phyloP scores from a whole-genome alignment of 2,888 invertebrate species.

The Cantharis rustica region DNA sequence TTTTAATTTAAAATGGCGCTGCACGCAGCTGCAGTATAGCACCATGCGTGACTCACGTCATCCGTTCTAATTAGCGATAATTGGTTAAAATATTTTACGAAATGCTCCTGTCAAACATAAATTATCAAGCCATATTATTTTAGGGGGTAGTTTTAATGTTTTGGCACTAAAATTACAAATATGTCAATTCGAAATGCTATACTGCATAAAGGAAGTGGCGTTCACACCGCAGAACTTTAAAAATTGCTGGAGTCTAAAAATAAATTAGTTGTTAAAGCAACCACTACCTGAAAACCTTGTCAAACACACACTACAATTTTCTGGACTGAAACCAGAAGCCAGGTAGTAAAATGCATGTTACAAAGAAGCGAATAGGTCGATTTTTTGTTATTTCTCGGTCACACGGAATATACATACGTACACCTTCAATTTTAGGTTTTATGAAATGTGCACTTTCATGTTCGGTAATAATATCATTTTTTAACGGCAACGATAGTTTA shows the following conservation, averaged over 20 bases:
- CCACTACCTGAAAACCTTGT: neutral
- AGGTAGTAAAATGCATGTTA: neutral
- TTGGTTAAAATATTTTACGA: slow-evolving; percentile 22
- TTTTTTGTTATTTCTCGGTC: neutral
- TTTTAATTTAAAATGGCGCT: neutral
- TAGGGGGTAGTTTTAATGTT: neutral
- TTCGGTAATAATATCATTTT: neutral
- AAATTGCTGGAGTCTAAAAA: neutral
- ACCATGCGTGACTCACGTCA: slow-evolving; percentile 22
- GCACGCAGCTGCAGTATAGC: neutral
- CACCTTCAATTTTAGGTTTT: neutral
- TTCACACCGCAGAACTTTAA: neutral
- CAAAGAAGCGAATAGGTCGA: neutral
- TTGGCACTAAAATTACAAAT: neutral
- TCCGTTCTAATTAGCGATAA: slow-evolving; percentile 22
- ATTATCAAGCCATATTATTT: slow-evolving; percentile 13
- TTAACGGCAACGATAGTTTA: neutral
- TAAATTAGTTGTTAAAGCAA: neutral
- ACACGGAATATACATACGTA: neutral
- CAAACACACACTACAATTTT: neutral
- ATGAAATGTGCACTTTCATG: neutral
- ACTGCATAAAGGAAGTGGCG: neutral
- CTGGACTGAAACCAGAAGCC: neutral
- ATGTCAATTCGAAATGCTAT: neutral
- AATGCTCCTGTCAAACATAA: slow-evolving; percentile 16